phyloP scores from a whole-genome alignment of 2,113 vertebrate genomes.

The Colius striatus region DNA sequence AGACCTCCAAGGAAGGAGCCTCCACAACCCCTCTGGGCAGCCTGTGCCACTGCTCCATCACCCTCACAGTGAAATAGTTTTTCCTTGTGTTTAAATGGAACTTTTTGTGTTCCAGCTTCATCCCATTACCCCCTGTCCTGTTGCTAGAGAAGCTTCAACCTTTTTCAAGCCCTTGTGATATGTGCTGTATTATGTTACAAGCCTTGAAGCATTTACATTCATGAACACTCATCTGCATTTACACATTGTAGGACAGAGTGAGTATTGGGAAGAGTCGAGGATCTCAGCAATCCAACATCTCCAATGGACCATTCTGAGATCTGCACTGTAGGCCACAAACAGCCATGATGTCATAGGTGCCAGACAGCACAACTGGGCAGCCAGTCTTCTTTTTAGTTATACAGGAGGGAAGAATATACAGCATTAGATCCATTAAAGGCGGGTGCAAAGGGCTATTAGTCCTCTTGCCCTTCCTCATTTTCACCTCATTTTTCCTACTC shows the following conservation, averaged over 20 bases:
- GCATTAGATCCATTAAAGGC: neutral
- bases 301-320: neutral
- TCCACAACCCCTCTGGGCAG: too few relatives aligned
- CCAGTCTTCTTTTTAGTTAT: neutral
- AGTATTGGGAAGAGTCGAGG: neutral
- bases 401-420: neutral
- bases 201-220: neutral
- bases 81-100: too few relatives aligned
- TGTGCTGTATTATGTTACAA: neutral
- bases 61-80: too few relatives aligned
- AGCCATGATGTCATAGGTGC: neutral
- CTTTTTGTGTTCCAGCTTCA: too few relatives aligned
- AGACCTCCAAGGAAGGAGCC: too few relatives aligned
- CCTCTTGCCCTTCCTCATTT: neutral
- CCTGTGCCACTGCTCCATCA: too few relatives aligned
- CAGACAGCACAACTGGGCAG: neutral
- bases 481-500: neutral
- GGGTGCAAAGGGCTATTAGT: neutral
- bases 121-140: too few relatives aligned
- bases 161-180: neutral
- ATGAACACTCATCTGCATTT: neutral
- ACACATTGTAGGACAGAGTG: neutral
- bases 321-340: neutral
- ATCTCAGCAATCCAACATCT: neutral
- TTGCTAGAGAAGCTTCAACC: neutral